Conservation (phyloP, 1,140 invertebrate species). For the Pseudomyrmex dendroicus region DNA sequence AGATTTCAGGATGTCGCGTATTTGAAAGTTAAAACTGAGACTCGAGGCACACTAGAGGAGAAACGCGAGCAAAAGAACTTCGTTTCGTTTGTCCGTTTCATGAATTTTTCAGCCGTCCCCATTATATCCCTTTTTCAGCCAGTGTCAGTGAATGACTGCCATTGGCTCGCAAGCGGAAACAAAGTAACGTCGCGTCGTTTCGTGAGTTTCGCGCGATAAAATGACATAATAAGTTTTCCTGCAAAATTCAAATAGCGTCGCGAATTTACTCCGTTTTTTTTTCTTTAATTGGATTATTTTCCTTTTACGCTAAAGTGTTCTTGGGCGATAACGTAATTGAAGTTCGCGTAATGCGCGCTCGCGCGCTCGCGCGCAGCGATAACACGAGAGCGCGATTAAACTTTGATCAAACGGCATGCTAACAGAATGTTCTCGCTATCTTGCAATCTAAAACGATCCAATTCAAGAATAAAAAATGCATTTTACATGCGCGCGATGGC, state of each 20-base stretch:
- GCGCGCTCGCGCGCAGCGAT: background rate
- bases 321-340: slow-evolving; percentile 1
- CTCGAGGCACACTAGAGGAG: background rate
- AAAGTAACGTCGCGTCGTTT: background rate
- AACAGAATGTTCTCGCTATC: background rate
- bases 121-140: slow-evolving; percentile 29
- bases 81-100: slow-evolving; percentile 82
- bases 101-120: slow-evolving; percentile 85
- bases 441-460: background rate
- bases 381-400: background rate
- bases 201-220: background rate
- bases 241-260: background rate
- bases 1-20: background rate
- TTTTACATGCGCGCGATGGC: too few species aligned
- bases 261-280: slow-evolving; percentile 4
- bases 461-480: background rate
- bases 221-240: background rate
- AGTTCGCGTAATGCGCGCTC: background rate
- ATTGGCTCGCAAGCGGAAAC: background rate
- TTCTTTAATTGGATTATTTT: slow-evolving; percentile 22
- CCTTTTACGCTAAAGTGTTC: background rate
- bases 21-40: slow-evolving; percentile 72
- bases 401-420: background rate
- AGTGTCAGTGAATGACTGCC: background rate
- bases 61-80: slow-evolving; percentile 37